Evolutionary conservation across 2,113 vertebrate genomes (phyloP).

Genomic region (Megaleporinus macrocephalus): DNA sequence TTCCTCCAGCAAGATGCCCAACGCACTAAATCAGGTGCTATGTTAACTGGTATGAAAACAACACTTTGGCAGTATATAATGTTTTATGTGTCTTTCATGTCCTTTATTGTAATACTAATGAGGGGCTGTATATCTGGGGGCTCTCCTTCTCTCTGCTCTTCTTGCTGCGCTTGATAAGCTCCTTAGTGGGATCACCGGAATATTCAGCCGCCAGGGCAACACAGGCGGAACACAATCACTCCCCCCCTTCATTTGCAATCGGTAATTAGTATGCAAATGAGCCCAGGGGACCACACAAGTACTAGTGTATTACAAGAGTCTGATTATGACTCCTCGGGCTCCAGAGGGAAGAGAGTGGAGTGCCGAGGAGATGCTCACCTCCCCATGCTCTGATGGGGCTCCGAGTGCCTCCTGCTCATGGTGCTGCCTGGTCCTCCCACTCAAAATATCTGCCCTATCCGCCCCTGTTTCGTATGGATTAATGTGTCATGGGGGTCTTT

Average conservation of each 20-base stretch:
- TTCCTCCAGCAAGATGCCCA: conserved; percentile 84
- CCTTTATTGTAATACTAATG: conserved; percentile 98
- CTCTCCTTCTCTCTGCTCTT: conserved; percentile 69
- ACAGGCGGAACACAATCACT: conserved; percentile 77
- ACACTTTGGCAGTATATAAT: conserved; percentile 98
- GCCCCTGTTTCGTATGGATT: conserved; percentile 39
- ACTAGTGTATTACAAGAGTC: conserved; percentile 96
- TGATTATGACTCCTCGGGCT: conserved; percentile 83
- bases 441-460: conserved; percentile 34
- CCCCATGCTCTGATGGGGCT: conserved; percentile 29
- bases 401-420: conserved; percentile 33
- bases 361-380: conserved; percentile 50
- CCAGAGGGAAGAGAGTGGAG: conserved; percentile 57
- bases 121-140: conserved; percentile 93
- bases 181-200: conserved; percentile 92
- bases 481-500: conserved; percentile 27
- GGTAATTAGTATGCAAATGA: conserved; percentile 98
- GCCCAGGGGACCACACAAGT: conserved; percentile 94
- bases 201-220: conserved; percentile 65
- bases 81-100: conserved; percentile 98
- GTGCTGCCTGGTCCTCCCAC: conserved; percentile 33
- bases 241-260: conserved; percentile 86
- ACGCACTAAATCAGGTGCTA: conserved; percentile 90
- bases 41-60: conserved; percentile 98
- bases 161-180: conserved; percentile 83